Conservation (phyloP, 2,113 vertebrate species). For the Cranoglanis bouderius region DNA sequence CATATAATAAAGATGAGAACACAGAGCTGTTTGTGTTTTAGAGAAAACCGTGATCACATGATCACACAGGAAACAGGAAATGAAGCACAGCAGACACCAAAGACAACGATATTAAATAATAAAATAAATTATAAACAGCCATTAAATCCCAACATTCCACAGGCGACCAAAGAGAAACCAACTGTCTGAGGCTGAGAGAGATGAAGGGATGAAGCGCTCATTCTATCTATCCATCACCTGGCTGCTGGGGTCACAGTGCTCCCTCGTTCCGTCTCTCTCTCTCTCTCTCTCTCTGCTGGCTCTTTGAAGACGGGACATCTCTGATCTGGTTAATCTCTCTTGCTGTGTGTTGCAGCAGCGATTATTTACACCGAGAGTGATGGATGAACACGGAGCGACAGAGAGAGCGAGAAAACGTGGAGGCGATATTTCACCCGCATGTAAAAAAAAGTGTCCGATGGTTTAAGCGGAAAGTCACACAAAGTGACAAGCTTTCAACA, state of each 20-base stretch:
- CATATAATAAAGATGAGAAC: background rate
- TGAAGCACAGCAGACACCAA: background rate
- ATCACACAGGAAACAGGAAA: background rate
- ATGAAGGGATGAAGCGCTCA: background rate
- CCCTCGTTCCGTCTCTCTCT: background rate
- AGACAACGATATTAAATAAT: background rate
- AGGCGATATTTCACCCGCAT: background rate
- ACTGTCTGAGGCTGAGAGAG: background rate
- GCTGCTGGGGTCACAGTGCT: background rate
- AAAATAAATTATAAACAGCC: background rate
- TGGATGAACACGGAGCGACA: background rate
- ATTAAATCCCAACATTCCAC: background rate
- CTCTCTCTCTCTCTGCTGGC: background rate
- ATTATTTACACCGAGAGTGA: slow-evolving; percentile 25
- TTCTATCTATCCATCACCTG: background rate
- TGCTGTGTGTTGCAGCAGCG: background rate
- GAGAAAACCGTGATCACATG: background rate
- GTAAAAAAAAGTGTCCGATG: background rate
- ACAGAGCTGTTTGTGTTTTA: background rate
- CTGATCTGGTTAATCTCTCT: slow-evolving; percentile 41
- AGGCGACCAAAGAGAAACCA: background rate
- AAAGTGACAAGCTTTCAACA: slow-evolving; percentile 28
- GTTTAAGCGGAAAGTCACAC: slow-evolving; percentile 9
- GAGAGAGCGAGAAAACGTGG: background rate
- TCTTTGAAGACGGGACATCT: slow-evolving; percentile 27